phyloP scores from a whole-genome alignment of 1,140 invertebrate species.

The Plectrocnemia conspersa region DNA sequence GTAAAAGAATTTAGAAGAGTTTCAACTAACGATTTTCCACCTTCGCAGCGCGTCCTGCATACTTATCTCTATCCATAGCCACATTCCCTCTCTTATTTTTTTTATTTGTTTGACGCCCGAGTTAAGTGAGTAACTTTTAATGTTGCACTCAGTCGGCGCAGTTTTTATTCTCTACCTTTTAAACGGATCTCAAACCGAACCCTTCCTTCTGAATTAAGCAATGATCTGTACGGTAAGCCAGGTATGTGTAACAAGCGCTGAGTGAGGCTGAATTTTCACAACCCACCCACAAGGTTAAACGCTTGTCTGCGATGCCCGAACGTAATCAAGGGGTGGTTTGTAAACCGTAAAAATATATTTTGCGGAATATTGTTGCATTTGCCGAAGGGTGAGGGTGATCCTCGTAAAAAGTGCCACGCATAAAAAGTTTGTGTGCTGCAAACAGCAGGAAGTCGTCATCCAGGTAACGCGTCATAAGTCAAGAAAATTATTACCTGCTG shows the following conservation, averaged over 20 bases:
- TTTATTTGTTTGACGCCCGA: constrained; percentile 28
- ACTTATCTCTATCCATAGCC: constrained; percentile 21
- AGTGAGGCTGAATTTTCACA: too few relatives aligned
- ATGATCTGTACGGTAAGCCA: too few relatives aligned
- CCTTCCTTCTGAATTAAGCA: too few relatives aligned
- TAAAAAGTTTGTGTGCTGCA: constrained; percentile 29
- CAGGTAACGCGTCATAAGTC: constrained; percentile 36
- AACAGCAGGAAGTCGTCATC: constrained; percentile 28
- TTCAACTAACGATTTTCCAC: constrained; percentile 30
- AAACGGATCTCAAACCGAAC: too few relatives aligned
- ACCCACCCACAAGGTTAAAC: constrained; percentile 5
- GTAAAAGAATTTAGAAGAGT: constrained; percentile 29
- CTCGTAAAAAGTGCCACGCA: constrained; percentile 22
- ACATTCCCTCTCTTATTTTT: constrained; percentile 20
- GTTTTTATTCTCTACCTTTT: too few relatives aligned
- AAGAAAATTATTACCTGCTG: constrained; percentile 30
- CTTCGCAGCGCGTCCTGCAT: constrained; percentile 22
- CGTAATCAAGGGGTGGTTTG: constrained; percentile 18
- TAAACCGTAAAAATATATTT: constrained; percentile 26
- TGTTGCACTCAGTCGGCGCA: constrained; percentile 17
- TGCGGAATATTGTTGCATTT: constrained; percentile 29
- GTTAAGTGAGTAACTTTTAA: constrained; percentile 28
- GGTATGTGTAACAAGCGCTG: too few relatives aligned
- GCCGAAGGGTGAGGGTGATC: constrained; percentile 11
- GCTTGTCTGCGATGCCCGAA: constrained; percentile 8